A percentile compares a stretch with the other conserved stretches of the same genome.
Conservation (phyloP, 2,888 invertebrate genomes). For the Cremastinae sp. region DNA sequence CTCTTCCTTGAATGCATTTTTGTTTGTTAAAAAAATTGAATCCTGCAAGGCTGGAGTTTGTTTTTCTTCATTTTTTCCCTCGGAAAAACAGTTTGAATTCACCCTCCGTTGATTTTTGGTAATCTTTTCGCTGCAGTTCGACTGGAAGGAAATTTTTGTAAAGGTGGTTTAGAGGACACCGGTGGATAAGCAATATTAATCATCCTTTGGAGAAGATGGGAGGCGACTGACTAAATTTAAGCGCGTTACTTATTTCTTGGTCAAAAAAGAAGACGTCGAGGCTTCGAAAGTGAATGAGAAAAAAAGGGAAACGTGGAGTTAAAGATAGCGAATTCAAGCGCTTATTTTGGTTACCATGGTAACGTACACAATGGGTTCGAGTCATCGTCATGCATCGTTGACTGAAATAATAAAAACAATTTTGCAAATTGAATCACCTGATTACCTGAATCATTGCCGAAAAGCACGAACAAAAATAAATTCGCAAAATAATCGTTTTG, state of each 20-base stretch:
- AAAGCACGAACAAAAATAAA: too few species aligned
- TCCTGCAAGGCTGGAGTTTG: background rate
- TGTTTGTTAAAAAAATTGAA: background rate
- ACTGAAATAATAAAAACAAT: background rate
- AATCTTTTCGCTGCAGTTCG: constrained; percentile 33
- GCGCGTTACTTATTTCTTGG: background rate
- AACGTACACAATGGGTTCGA: constrained; percentile 10
- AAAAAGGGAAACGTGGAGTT: constrained; percentile 27
- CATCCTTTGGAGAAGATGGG: constrained; percentile 51
- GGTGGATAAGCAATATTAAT: constrained; percentile 68
- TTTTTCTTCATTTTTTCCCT: constrained; percentile 36
- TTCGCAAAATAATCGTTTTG: too few species aligned
- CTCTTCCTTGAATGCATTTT: constrained; percentile 20
- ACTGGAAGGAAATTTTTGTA: constrained; percentile 52
- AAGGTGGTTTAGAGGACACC: constrained; percentile 66
- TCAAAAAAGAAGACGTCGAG: constrained; percentile 24
- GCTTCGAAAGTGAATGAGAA: constrained; percentile 1
- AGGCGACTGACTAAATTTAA: constrained; percentile 2
- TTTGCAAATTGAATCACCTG: background rate
- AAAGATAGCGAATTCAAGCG: constrained; percentile 29
- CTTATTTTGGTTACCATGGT: constrained; percentile 30
- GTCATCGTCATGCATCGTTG: background rate
- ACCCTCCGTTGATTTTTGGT: background rate
- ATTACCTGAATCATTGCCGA: background rate
- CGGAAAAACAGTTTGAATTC: background rate